phyloP scores from a whole-genome alignment of 2,797 vertebrate species.

The Poeciliopsis gracilis region DNA sequence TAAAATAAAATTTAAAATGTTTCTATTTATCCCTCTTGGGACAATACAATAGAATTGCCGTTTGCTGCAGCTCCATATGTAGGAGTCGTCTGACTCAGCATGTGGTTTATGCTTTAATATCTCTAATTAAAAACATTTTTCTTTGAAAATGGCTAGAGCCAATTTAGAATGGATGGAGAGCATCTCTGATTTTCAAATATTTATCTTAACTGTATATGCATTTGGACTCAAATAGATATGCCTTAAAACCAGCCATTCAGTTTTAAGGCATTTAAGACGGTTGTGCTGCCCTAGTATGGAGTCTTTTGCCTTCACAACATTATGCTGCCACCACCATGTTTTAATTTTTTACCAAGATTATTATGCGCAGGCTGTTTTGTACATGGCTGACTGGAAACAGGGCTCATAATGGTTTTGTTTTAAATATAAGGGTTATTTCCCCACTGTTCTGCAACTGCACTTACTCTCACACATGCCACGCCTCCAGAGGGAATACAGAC shows the following conservation, averaged over 20 bases:
- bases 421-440: background rate
- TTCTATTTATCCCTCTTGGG: background rate
- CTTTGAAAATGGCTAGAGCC: background rate
- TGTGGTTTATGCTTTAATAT: background rate
- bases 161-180: background rate
- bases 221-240: background rate
- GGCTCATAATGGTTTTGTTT: background rate
- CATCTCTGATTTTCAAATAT: background rate
- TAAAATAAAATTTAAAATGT: background rate
- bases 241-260: background rate
- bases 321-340: background rate
- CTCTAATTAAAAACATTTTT: background rate
- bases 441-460: background rate
- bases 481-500: background rate
- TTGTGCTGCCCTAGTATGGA: background rate
- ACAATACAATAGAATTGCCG: background rate
- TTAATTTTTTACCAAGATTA: background rate
- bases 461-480: background rate
- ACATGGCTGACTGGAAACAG: background rate
- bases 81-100: background rate
- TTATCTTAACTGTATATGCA: background rate
- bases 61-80: background rate
- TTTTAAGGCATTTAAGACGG: background rate
- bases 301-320: background rate
- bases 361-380: background rate